These are phyloP conservation scores for Chaunax sp. DNA, from an alignment of 2,797 vertebrate species.

Conservation along the genomic window DNA sequence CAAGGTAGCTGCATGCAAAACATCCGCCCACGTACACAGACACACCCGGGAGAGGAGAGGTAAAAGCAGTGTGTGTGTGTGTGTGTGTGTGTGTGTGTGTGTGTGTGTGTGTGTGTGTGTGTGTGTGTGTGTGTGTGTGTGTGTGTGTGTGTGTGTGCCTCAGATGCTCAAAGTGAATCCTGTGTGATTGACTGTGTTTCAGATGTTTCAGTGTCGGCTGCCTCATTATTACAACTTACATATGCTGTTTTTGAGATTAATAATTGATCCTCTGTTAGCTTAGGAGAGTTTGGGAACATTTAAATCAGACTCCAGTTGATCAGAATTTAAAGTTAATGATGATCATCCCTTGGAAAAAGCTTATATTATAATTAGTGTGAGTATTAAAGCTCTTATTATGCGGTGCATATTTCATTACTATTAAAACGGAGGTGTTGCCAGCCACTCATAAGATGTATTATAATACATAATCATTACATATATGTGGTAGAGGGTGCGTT, in stretches of 20 bases:
- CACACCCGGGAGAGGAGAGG: conserved; percentile 28
- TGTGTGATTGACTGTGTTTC: conserved; percentile 55
- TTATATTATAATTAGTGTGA: conserved; percentile 5
- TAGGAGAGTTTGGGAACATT: conserved; percentile 20
- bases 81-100: conserved; percentile 45
- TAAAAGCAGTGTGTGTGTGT: conserved; percentile 50
- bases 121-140: conserved; percentile 42
- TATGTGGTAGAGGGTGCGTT: too few relatives aligned
- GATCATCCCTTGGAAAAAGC: background rate
- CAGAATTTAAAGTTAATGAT: conserved; percentile 15
- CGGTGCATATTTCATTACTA: background rate
- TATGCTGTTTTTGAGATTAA: conserved; percentile 52
- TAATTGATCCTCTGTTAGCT: conserved; percentile 50
- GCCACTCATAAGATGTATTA: background rate
- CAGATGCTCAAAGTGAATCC: conserved; percentile 58
- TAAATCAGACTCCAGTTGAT: conserved; percentile 22
- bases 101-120: conserved; percentile 50
- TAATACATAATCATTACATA: background rate
- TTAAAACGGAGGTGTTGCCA: background rate
- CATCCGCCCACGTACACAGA: conserved; percentile 65
- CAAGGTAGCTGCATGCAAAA: conserved; percentile 67
- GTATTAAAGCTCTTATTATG: background rate
- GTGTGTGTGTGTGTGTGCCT: conserved; percentile 38
- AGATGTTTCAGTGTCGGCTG: conserved; percentile 61
- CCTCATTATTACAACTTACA: conserved; percentile 67